Evolutionary conservation across 2,888 invertebrate genomes (phyloP).

Genomic region (Cryptus viduatorius): DNA sequence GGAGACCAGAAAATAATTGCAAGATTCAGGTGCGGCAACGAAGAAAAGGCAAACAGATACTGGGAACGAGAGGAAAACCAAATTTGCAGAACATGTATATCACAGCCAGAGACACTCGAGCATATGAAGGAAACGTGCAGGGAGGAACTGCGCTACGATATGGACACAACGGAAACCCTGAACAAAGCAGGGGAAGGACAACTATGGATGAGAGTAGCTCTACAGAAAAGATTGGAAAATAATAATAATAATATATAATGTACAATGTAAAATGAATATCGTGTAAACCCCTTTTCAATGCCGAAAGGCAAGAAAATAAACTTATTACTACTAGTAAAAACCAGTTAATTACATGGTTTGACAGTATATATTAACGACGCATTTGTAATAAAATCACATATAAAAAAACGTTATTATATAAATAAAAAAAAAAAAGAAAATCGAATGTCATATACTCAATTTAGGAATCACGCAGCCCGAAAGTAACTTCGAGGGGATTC

Average conservation of each 20-base stretch:
- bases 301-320: conserved; percentile 14
- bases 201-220: background rate
- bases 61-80: conserved; percentile 1
- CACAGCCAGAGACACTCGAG: background rate
- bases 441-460: too few relatives aligned
- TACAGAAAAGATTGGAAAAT: background rate
- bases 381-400: too few relatives aligned
- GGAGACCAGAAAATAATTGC: conserved; percentile 5
- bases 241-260: background rate
- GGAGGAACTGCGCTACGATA: background rate
- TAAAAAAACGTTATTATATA: too few relatives aligned
- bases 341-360: too few relatives aligned
- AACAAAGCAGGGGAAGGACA: background rate
- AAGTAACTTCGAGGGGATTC: too few relatives aligned
- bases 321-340: too few relatives aligned
- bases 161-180: background rate
- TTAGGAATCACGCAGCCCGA: too few relatives aligned
- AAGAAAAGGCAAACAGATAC: background rate
- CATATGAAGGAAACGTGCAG: background rate
- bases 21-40: conserved; percentile 7
- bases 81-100: background rate
- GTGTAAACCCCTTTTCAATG: background rate
- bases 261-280: background rate
- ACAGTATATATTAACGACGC: too few relatives aligned
- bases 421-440: too few relatives aligned